Percentiles rank a stretch among this genome's conserved stretches.
These are phyloP conservation scores for Tineola bisselliella DNA, from an alignment of 2,888 invertebrate genomes.

Conservation along the genomic window DNA sequence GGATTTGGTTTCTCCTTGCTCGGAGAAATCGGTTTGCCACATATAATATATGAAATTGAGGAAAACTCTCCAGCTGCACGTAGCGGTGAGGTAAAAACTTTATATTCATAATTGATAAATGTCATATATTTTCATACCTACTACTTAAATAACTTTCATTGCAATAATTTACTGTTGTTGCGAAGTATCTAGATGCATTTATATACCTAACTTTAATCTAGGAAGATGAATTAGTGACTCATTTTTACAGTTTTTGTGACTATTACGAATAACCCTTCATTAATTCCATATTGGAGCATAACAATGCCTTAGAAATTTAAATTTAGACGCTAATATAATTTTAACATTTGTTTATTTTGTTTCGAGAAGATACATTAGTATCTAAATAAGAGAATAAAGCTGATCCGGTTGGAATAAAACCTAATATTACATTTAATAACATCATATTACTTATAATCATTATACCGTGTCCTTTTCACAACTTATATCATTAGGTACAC, in stretches of 20 bases:
- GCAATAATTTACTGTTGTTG: background rate
- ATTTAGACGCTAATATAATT: too few relatives aligned
- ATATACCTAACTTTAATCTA: background rate
- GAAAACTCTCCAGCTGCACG: slow-evolving; percentile 93
- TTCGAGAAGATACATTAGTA: too few relatives aligned
- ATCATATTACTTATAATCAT: background rate
- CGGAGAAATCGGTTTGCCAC: slow-evolving; percentile 90
- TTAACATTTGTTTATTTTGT: too few relatives aligned
- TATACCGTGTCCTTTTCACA: background rate
- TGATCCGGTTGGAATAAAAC: too few relatives aligned
- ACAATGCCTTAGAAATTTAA: too few relatives aligned
- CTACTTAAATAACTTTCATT: background rate
- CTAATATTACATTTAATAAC: too few relatives aligned
- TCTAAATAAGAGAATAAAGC: too few relatives aligned
- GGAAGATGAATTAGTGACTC: too few relatives aligned
- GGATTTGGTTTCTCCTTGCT: slow-evolving; percentile 92
- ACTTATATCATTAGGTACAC: background rate
- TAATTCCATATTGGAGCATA: too few relatives aligned
- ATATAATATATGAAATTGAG: slow-evolving; percentile 92
- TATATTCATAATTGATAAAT: background rate
- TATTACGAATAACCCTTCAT: too few relatives aligned
- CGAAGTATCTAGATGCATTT: background rate
- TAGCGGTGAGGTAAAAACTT: slow-evolving; percentile 82
- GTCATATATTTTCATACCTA: slow-evolving; percentile 7
- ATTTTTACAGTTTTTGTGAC: too few relatives aligned